Evolutionary conservation across 2,888 invertebrate genomes (phyloP).

Genomic region (Thyatira batis): DNA sequence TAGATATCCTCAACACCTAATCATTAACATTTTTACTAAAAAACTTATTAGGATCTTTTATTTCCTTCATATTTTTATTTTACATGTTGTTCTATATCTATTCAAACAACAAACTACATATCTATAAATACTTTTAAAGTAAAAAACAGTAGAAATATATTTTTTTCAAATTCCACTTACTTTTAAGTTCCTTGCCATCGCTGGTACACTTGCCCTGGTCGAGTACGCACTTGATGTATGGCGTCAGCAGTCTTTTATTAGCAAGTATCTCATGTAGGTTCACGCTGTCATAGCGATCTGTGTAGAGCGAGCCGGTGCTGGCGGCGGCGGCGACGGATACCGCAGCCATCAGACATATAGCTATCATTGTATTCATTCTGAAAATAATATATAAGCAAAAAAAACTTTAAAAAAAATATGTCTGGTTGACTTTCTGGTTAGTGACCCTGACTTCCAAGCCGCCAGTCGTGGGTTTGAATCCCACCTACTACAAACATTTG

Average conservation of each 20-base stretch:
- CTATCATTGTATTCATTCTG: slow-evolving; percentile 43
- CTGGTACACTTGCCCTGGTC: slow-evolving; percentile 83
- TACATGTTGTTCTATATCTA: too few relatives aligned
- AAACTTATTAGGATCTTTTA: too few relatives aligned
- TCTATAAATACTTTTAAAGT: too few relatives aligned
- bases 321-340: slow-evolving; percentile 33
- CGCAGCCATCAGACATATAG: slow-evolving; percentile 45
- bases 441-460: too few relatives aligned
- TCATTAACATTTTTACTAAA: too few relatives aligned
- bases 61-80: too few relatives aligned
- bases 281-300: slow-evolving; percentile 83
- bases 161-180: slow-evolving; percentile 61
- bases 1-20: too few relatives aligned
- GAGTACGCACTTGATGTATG: slow-evolving; percentile 85
- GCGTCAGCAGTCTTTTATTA: slow-evolving; percentile 83
- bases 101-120: too few relatives aligned
- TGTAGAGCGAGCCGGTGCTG: slow-evolving; percentile 52
- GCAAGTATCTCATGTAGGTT: slow-evolving; percentile 84
- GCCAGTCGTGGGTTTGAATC: too few relatives aligned
- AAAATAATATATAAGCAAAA: slow-evolving; percentile 2
- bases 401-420: too few relatives aligned
- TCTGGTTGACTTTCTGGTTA: too few relatives aligned
- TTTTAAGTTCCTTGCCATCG: slow-evolving; percentile 85
- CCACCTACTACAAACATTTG: too few relatives aligned
- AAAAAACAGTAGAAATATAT: neutral